Conservation (phyloP, 1,140 invertebrate genomes). For the Bombus affinis region DNA sequence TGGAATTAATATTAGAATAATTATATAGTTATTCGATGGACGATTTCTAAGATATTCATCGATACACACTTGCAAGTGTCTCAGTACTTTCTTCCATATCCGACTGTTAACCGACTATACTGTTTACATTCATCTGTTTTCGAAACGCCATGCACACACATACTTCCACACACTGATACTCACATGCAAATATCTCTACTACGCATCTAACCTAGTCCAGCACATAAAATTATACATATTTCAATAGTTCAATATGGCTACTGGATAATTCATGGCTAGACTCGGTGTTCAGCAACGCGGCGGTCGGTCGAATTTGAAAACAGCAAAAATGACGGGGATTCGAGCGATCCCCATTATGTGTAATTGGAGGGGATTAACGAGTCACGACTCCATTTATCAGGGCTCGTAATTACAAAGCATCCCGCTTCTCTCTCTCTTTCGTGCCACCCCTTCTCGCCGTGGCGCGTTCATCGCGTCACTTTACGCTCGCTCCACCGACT, state of each 20-base stretch:
- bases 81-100: too few species aligned
- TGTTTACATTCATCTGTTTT: too few species aligned
- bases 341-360: conserved; percentile 78
- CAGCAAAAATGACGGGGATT: conserved; percentile 63
- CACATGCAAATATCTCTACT: too few species aligned
- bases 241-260: background rate
- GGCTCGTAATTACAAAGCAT: conserved; percentile 81
- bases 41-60: too few species aligned
- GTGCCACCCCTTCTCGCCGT: conserved; percentile 61
- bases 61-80: too few species aligned
- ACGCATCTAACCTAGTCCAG: too few species aligned
- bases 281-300: background rate
- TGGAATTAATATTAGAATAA: too few species aligned
- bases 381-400: conserved; percentile 82
- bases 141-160: too few species aligned
- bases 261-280: background rate
- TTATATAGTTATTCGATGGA: too few species aligned
- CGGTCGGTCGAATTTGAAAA: conserved; percentile 60
- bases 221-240: too few species aligned
- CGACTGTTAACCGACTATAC: too few species aligned
- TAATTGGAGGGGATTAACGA: conserved; percentile 83
- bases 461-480: conserved; percentile 71
- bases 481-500: conserved; percentile 73
- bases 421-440: conserved; percentile 61
- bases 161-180: too few species aligned